Base-by-base conservation (phyloP, 2,888 invertebrate genomes). In the Eristalinus sepulchralis region DNA sequence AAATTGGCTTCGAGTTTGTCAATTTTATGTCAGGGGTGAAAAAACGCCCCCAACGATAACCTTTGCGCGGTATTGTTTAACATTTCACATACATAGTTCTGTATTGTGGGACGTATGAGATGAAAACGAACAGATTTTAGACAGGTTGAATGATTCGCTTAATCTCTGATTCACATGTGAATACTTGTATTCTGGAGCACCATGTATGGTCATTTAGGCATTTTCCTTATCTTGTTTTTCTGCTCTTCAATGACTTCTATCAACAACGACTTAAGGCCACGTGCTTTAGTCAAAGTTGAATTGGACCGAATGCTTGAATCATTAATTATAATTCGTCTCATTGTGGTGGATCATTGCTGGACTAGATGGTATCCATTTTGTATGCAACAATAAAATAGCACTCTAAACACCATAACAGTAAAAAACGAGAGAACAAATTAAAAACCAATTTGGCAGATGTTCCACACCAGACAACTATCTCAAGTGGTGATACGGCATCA, bases 141-240 rank as follows among this genome's bases (percentile, higher is more conserved):
- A 75, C 83, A 83, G 86, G 86, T 86, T 86, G 73, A 86, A 73
- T 83, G 86, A 86, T 83, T 86, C 83, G 86, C 79, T 86, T 86
- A 83, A 86, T 86, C 78, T 83, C 47, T 86, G 83, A 86, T 86
- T n/a, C 79, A 47, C 85, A 77, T 77, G 81, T 68, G 77, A 82
- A 82, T 72, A 77, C 76, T 76, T 75, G 17, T 47, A 47, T 17
- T 55, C 71, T 71, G 72, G 78, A 73, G 64, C 47, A 47, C 17
- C 17, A 47, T 47, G 47, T 47, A n/a, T 47, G 47, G 47, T 47
- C 47, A 47, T 47, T 39, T 39, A n/a, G n/a, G 39, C 39, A 39
- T 39, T 39, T 47, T n/a, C 8, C 47, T 47, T 47, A 47, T 47
- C 47, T 47, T 17, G 17, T 17, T 1, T 47, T 47, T 47, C 5